Evolutionary conservation across 2,113 vertebrate species (phyloP), one percentile per base, ranked within the genome.

Genomic region (Lichenostomus cassidix): DNA sequence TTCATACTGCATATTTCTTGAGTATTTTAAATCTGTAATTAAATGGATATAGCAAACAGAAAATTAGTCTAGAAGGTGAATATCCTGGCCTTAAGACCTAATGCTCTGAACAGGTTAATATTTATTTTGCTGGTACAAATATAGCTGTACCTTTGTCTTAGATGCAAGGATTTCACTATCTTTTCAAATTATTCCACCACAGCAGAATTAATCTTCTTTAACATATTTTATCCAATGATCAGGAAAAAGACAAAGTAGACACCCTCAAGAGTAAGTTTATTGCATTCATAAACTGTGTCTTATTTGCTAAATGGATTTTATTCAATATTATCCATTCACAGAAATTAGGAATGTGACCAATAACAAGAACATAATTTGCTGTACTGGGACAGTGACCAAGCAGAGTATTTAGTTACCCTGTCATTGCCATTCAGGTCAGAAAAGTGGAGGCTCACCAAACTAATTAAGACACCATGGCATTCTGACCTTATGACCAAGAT

Each of bases 381-480:
- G 53, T 74, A 81, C 53, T 74, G 89, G 92, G 67, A 96, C 73
- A 89, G 68, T 86, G 83, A 92, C 56, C 42, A 96, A 87, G 76
- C 70, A 69, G 74, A 92, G 86, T 84, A 81, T 50, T 84, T 76
- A 87, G 42, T 89, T 94, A 75, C 87, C 71, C 84, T 84, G 25
- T 92, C 97, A 92, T 81, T 94, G 76, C 92, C 81, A 60, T 96
- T 95, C 90, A 94, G 87, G 92, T n/a, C 47, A 96, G 71, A 94
- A 93, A 95, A 96, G 83, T 49, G 73, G 87, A 96, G 79, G 95
- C 78, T 92, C 65, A 90, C 92, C 92, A 95, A 95, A 97, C 93
- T 94, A 95, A 82, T 87, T 70, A 94, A 95, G 94, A 91, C 87
- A 70, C 59, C 37, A 47, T 47, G 88, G 83, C 76, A 90, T 89